Conservation (phyloP, 2,888 invertebrate species). For the Diarsia mendica region DNA sequence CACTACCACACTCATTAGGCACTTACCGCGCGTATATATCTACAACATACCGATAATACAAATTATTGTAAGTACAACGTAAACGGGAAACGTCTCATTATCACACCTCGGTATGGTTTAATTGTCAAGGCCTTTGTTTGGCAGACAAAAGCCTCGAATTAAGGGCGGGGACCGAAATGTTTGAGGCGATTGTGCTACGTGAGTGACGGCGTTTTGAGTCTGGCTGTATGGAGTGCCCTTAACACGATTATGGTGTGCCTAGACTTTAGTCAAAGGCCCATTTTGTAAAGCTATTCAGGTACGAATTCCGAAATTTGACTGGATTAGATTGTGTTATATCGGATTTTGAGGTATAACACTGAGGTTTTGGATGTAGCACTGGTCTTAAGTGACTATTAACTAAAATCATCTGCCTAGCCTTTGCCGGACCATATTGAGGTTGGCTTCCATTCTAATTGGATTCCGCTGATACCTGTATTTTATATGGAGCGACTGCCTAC, state of each 20-base stretch:
- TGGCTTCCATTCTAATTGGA: not conserved
- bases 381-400: not conserved
- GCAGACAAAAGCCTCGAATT: slow-evolving; percentile 68
- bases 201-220: slow-evolving; percentile 37
- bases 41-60: slow-evolving; percentile 52
- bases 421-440: not conserved
- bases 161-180: slow-evolving; percentile 61
- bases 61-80: slow-evolving; percentile 53
- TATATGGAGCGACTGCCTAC: not conserved
- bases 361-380: not conserved
- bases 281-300: not conserved
- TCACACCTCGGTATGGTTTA: slow-evolving; percentile 70
- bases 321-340: not conserved
- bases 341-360: not conserved
- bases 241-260: slow-evolving; percentile 12
- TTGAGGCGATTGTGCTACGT: slow-evolving; percentile 50
- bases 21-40: slow-evolving; percentile 15
- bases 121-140: slow-evolving; percentile 72
- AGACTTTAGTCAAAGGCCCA: not conserved
- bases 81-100: slow-evolving; percentile 72
- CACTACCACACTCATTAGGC: slow-evolving; percentile 24
- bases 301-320: not conserved
- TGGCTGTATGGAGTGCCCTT: slow-evolving; percentile 21
- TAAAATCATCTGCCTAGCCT: not conserved
- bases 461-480: not conserved